Evolutionary conservation across 2,113 vertebrate genomes (phyloP).

Genomic region (Tragelaphus strepsiceros): DNA sequence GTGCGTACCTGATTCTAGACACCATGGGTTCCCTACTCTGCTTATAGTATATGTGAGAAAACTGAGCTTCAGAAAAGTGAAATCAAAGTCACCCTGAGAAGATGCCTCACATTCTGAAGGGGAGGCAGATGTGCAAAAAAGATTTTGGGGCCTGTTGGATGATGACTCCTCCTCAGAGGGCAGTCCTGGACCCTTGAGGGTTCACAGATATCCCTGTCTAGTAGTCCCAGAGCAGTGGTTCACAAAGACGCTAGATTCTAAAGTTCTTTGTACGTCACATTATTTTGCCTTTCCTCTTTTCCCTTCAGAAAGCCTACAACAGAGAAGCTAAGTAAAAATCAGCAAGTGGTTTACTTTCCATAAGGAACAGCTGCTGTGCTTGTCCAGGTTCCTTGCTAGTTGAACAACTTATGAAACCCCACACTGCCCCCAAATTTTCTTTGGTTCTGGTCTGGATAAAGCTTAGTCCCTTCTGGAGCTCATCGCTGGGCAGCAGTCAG

Average conservation of each 20-base stretch:
- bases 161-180: neutral
- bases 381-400: neutral
- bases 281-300: neutral
- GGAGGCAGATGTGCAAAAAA: neutral
- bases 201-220: neutral
- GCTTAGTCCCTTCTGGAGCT: neutral
- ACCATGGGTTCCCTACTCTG: neutral
- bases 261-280: neutral
- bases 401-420: neutral
- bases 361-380: neutral
- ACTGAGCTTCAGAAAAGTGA: neutral
- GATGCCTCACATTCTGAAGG: neutral
- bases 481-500: neutral
- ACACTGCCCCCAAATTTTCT: neutral
- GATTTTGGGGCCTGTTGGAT: neutral
- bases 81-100: neutral
- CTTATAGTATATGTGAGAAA: neutral
- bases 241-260: neutral
- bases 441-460: neutral
- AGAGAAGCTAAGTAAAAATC: neutral
- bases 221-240: neutral
- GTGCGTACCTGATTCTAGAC: neutral
- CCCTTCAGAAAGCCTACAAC: neutral
- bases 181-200: neutral
- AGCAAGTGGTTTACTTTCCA: neutral